Evolutionary conservation across 2,888 invertebrate genomes (phyloP), one percentile per base, ranked within the genome.

Genomic region (Pardosa pseudoannulata): DNA sequence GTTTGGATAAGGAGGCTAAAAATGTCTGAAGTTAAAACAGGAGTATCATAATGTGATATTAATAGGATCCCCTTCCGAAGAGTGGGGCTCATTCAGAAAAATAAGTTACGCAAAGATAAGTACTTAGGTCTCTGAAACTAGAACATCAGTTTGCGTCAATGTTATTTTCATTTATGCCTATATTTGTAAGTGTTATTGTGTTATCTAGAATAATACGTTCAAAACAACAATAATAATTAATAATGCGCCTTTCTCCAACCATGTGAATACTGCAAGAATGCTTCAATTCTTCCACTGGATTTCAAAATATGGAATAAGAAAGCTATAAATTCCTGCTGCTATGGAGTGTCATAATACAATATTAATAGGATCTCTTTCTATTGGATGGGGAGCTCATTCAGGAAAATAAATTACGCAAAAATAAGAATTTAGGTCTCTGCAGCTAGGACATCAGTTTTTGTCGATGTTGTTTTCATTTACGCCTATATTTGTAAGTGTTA

Each of bases 181-280:
- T 36, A 7, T 36, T 36, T 5, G 11, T 36, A 36, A 36, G 11
- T n/a, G n/a, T n/a, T n/a, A n/a, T n/a, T n/a, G n/a, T n/a, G n/a
- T n/a, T n/a, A n/a, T n/a, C n/a, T n/a, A n/a, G n/a, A n/a, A n/a
- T n/a, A n/a, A n/a, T n/a, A n/a, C n/a, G n/a, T n/a, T n/a, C n/a
- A n/a, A n/a, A n/a, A n/a, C n/a, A n/a, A n/a, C n/a, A n/a, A n/a
- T n/a, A n/a, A n/a, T n/a, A n/a, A n/a, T 83, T 76, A 83, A 83
- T 72, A 83, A 78, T 56, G 76, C 50, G 41, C 36, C 62, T 28
- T 32, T 50, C 82, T 75, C 82, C 36, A 41, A 23, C 74, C 31
- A 41, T n/a, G 31, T 23, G 16, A 46, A 46, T 13, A 46, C 41
- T 16, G 9, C 41, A 13, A 46, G 41, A 16, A 46, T 46, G 41